Evolutionary conservation across 2,797 vertebrate species (phyloP), one percentile per base, ranked within the genome.

Genomic region (Tokudaia muenninki): DNA sequence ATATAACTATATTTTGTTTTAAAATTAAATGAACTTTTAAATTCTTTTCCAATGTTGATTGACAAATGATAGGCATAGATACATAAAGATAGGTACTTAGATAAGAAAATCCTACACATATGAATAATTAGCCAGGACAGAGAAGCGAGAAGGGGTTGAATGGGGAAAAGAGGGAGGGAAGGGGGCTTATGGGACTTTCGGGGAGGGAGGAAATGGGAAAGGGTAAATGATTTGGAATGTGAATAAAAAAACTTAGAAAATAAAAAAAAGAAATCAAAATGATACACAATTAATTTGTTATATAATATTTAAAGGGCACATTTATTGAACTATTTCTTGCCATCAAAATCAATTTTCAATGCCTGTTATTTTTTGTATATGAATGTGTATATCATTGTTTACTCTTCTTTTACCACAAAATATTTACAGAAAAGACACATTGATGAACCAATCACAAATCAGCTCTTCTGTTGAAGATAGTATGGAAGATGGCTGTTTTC

Each of bases 401-500:
- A 70, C 16, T 78, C 2, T 80, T 16, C 19, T 29, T 50, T 74
- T 41, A 67, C n/a, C 17, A 55, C 22, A 82, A 37, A 57, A 50
- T 37, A 83, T 26, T 82, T 83, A 83, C 41, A 50, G 57, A 57
- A 65, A 80, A 70, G 9, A 14, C 65, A 67, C 34, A 24, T 78
- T 67, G 7, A 24, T 59, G 24, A 67, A 29, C 2, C 24, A 47
- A 57, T n/a, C 4, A 31, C 1, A 2, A 55, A 92, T 9, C 11
- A 65, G 11, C 2, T 87, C 21, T n/a, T n/a, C 16, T 91, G 50
- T 63, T 7, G 61, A 80, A 75, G 1, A 19, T 37, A 6, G 31
- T 6, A 44, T 9, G 0, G 26, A 47, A 44, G 3, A 29, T 31
- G 9, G 1, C 0, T 47, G 10, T 26, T 10, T 72, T 72, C 19